Conservation (phyloP, 2,888 invertebrate species). For the Epistrophe eligans region DNA sequence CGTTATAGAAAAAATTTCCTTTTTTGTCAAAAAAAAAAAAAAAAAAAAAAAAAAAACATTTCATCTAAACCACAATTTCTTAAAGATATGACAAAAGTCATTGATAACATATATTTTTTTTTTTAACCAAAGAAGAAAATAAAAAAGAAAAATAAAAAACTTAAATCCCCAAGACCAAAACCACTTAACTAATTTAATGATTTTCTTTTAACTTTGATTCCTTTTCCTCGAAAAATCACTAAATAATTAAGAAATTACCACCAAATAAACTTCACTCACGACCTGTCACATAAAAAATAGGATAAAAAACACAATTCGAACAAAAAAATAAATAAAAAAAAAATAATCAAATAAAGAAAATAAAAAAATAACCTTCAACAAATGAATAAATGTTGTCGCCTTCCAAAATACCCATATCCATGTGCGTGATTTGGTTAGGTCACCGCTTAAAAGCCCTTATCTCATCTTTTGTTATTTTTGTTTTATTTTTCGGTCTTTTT, state of each 20-base stretch:
- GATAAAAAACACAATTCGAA: constrained; percentile 4
- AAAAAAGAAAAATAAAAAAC: background rate
- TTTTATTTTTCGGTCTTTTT: constrained; percentile 49
- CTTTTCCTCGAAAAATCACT: constrained; percentile 19
- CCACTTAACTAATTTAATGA: constrained; percentile 56
- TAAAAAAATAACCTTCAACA: constrained; percentile 14
- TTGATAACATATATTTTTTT: constrained; percentile 10
- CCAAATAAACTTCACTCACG: constrained; percentile 71
- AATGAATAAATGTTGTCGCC: constrained; percentile 71
- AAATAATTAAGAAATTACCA: constrained; percentile 75
- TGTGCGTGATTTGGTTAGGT: constrained; percentile 75
- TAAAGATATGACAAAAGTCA: constrained; percentile 31
- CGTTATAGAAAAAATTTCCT: background rate
- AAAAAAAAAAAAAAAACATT: background rate
- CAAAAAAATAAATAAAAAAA: background rate
- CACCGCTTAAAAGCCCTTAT: constrained; percentile 73
- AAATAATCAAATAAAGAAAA: background rate
- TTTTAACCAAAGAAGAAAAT: background rate
- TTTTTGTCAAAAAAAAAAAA: background rate
- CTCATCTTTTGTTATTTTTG: constrained; percentile 58
- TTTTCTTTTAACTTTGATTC: constrained; percentile 34
- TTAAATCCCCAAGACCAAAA: constrained; percentile 11
- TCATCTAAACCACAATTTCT: constrained; percentile 18
- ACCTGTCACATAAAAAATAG: constrained; percentile 70
- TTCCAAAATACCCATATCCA: constrained; percentile 69